These are phyloP conservation scores for Agriotes lineatus DNA, from an alignment of 2,888 invertebrate species.

Conservation along the genomic window DNA sequence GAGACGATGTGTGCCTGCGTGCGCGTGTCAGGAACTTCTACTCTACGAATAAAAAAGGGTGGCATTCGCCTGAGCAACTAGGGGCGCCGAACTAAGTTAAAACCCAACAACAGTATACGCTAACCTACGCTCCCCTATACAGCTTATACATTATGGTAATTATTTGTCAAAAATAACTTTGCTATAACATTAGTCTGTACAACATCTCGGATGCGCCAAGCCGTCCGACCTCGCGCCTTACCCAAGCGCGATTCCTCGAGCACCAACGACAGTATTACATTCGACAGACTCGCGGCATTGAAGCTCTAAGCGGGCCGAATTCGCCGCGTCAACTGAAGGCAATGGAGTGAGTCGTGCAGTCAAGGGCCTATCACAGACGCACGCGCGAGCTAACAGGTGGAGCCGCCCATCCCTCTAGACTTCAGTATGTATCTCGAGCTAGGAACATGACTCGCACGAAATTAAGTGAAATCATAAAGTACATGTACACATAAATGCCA, in stretches of 20 bases:
- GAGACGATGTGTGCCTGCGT: background rate
- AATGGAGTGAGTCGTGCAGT: conserved; percentile 54
- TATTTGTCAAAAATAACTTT: conserved; percentile 66
- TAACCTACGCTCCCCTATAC: conserved; percentile 64
- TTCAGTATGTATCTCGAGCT: conserved; percentile 60
- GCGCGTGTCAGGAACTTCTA: conserved; percentile 45
- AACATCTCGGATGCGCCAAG: conserved; percentile 52
- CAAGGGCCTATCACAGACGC: conserved; percentile 64
- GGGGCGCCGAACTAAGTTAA: conserved; percentile 54
- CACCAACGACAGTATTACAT: conserved; percentile 41
- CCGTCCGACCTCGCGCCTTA: conserved; percentile 34
- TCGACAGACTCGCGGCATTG: conserved; percentile 35
- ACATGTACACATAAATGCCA: conserved; percentile 59
- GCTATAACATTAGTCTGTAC: conserved; percentile 64
- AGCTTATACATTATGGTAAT: conserved; percentile 65
- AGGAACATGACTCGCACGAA: conserved; percentile 64
- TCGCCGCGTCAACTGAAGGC: conserved; percentile 47
- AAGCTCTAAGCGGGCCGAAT: conserved; percentile 38
- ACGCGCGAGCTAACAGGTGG: conserved; percentile 53
- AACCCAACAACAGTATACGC: conserved; percentile 65
- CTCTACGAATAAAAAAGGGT: conserved; percentile 10
- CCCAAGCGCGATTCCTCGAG: conserved; percentile 37
- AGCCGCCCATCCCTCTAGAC: conserved; percentile 42
- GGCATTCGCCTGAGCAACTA: conserved; percentile 58
- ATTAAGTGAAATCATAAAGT: conserved; percentile 57